Base-by-base conservation (phyloP, 2,113 vertebrate species). In the Ammospiza caudacuta region DNA sequence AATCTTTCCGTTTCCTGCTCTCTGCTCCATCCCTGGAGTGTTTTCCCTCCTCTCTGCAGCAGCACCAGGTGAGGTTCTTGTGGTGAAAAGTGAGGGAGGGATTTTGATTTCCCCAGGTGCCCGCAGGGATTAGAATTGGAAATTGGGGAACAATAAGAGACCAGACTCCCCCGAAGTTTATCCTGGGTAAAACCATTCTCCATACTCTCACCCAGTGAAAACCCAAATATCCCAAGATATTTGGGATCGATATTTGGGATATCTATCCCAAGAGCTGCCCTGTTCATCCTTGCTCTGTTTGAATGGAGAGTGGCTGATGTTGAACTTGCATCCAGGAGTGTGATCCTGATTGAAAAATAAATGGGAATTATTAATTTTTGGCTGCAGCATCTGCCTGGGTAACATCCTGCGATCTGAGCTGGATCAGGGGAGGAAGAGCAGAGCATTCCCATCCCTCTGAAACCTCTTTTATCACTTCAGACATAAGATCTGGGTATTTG, bases 301-400 rank as follows among this genome's bases (percentile, higher is more conserved):
- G 43, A 47, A 37, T 0, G 4, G 29, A 9, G 22, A 17, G 33
- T 68, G 57, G 47, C 81, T 91, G 77, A n/a, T 24, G 1, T 13
- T 16, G 21, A 41, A 35, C 15, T 85, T 80, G n/a, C 59, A 55
- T 54, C 47, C 51, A 37, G 47, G 59, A 82, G n/a, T 3, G 13
- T 47, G 59, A 87, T 31, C 41, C 49, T 47, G 27, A 78, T n/a
- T 83, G 35, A 83, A 80, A 94, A 95, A 64, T 27, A 33, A 61
- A 51, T 21, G 43, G 17, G 23, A 25, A 57, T 67, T 37, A 20
- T 43, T 67, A 52, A 55, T 64, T 54, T 62, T 73, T 51, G 39
- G 19, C 10, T 44, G 59, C 44, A n/a, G 63, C 19, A 2, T 12
- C 54, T 33, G 4, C 31, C 49, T 44, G 66, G 91, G 54, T 87